Base-by-base conservation (phyloP, 2,797 vertebrate genomes). In the Sebastes diploproa region DNA sequence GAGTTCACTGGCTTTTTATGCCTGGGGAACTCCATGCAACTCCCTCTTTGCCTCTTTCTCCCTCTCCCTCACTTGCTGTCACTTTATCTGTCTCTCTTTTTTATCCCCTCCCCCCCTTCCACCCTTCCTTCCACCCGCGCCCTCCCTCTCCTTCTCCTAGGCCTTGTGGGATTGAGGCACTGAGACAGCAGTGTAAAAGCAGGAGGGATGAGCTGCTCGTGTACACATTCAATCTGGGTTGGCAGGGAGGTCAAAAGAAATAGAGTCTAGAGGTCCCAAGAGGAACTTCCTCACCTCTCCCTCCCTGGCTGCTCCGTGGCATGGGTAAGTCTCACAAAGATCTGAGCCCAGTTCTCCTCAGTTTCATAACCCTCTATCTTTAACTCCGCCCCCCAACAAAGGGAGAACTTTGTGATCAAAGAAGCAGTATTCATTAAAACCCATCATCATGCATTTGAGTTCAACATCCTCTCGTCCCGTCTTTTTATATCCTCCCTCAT, bases 211-310 rank as follows among this genome's bases (percentile, higher is more conserved):
- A 94, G 91, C 87, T 88, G 84, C 89, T 83, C 86, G 80, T 93
- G 93, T 92, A 91, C 86, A 91, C 93, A 93, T 92, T 94, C 91
- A 92, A 95, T 95, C 91, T 91, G 91, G 79, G 92, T 91, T 94
- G 92, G 90, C 93, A 93, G 92, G 80, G 91, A 93, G 93, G 93
- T 93, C 94, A 94, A 83, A 90, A 91, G 93, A 94, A 93, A 95
- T 93, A 27, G 91, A 95, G 91, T 94, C 90, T 85, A 77, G 78
- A 90, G 87, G 90, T 95, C 94, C 92, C 92, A 81, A 66, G 91
- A 90, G 93, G 84, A 92, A 84, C 83, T 91, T 87, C 79, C 82
- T 93, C 90, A 92, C 90, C 89, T 90, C 89, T 86, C 79, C 78
- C 82, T 90, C 78, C 71, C 85, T 71, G 80, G 81, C 75, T 79